Conservation (phyloP, 2,888 invertebrate genomes). For the Mesorhabditis sp. region DNA sequence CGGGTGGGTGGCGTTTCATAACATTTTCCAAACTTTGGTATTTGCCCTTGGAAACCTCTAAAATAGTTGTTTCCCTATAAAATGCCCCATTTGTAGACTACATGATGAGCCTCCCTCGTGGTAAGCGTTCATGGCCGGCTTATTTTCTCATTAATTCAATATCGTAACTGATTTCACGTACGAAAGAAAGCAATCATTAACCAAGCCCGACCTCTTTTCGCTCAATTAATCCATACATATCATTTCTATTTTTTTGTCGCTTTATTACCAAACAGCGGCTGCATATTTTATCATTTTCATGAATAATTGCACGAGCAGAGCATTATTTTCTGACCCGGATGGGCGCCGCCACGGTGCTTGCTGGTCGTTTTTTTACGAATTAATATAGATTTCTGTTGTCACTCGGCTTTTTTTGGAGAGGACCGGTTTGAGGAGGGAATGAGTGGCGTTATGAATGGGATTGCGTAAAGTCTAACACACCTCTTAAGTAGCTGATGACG, state of each 20-base stretch:
- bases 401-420: conserved; percentile 1
- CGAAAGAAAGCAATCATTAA: no score
- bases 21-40: background rate
- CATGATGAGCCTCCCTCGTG: conserved; percentile 6
- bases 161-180: no score
- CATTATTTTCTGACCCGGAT: no score
- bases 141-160: no score
- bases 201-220: no score
- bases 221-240: no score
- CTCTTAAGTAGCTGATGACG: conserved; percentile 50
- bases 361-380: background rate
- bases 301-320: no score
- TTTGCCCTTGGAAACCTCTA: background rate
- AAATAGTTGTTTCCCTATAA: background rate
- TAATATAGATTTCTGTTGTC: background rate
- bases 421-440: background rate
- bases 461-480: background rate
- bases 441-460: background rate
- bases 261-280: no score
- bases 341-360: no score
- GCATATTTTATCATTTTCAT: no score
- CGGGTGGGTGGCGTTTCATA: conserved; percentile 16
- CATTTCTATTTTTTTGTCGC: no score
- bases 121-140: background rate
- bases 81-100: background rate